phyloP scores from a whole-genome alignment of 2,888 invertebrate species.

The Caradrina clavipalpis region DNA sequence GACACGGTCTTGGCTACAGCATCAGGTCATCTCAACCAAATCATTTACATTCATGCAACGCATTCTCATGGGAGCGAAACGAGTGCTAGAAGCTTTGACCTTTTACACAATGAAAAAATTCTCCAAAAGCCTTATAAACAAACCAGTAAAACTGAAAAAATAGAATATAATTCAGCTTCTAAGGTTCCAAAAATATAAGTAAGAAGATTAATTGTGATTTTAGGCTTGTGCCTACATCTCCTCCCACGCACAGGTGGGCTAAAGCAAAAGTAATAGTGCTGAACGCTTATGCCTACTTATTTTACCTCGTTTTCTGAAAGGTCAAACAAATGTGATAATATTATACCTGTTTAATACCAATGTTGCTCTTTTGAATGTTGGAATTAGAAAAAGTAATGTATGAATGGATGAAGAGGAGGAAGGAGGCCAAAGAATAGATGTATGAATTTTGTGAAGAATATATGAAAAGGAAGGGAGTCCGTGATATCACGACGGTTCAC shows the following conservation, averaged over 20 bases:
- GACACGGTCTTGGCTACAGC: neutral
- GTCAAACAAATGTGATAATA: neutral
- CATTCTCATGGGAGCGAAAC: too few relatives aligned
- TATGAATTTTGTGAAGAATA: too few relatives aligned
- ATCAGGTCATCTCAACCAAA: neutral
- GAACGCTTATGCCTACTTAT: neutral
- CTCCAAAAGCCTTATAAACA: neutral
- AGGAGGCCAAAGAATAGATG: too few relatives aligned
- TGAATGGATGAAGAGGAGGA: too few relatives aligned
- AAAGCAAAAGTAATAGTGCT: slow-evolving; percentile 4
- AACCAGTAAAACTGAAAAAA: too few relatives aligned
- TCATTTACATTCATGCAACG: neutral
- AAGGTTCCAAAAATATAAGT: slow-evolving; percentile 1
- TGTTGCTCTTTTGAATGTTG: neutral
- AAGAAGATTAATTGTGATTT: slow-evolving; percentile 27
- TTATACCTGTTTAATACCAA: neutral
- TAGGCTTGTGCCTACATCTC: slow-evolving; percentile 11
- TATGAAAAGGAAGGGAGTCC: too few relatives aligned
- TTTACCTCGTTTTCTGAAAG: slow-evolving; percentile 1
- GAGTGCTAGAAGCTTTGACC: neutral
- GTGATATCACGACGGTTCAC: too few relatives aligned
- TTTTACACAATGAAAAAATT: neutral
- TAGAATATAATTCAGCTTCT: neutral
- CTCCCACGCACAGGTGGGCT: slow-evolving; percentile 2
- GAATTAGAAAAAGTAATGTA: neutral